Conservation (phyloP, 2,113 vertebrate species). For the Cettia cetti region DNA sequence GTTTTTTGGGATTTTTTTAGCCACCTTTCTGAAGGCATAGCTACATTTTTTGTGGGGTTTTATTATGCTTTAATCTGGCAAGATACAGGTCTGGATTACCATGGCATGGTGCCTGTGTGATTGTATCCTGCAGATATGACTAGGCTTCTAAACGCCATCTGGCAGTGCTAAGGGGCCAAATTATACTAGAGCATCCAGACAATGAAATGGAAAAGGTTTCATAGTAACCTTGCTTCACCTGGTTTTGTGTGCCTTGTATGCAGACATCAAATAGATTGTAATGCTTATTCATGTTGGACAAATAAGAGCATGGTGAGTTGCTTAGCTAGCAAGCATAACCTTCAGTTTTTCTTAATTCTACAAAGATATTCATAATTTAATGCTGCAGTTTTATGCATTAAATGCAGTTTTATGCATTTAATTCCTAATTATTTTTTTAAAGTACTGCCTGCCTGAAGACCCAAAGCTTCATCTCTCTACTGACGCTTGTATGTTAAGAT, state of each 20-base stretch:
- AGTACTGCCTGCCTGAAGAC: not conserved
- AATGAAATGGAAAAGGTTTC: not conserved
- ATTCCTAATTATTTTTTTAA: constrained; percentile 19
- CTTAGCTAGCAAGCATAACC: not conserved
- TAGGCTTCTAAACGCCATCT: not conserved
- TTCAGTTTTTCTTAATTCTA: not conserved
- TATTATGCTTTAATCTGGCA: not conserved
- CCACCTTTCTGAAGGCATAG: not conserved
- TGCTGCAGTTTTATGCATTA: not conserved
- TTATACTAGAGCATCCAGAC: not conserved
- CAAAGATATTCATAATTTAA: not conserved
- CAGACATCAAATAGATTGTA: not conserved
- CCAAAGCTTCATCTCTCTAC: not conserved
- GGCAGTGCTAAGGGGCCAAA: not conserved
- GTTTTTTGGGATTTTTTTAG: not conserved
- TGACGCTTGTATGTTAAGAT: not conserved
- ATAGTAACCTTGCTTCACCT: not conserved
- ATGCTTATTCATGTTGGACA: not conserved
- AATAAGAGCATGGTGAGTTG: not conserved
- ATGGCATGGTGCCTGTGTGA: not conserved
- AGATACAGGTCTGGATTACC: not conserved
- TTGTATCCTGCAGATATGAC: not conserved
- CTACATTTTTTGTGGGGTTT: accelerated
- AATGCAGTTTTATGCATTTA: constrained; percentile 8
- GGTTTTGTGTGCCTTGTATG: not conserved